A percentile compares a stretch with the other conserved stretches of the same genome.
Conservation (phyloP, 1,140 invertebrate species). For the Dysdera silvatica region DNA sequence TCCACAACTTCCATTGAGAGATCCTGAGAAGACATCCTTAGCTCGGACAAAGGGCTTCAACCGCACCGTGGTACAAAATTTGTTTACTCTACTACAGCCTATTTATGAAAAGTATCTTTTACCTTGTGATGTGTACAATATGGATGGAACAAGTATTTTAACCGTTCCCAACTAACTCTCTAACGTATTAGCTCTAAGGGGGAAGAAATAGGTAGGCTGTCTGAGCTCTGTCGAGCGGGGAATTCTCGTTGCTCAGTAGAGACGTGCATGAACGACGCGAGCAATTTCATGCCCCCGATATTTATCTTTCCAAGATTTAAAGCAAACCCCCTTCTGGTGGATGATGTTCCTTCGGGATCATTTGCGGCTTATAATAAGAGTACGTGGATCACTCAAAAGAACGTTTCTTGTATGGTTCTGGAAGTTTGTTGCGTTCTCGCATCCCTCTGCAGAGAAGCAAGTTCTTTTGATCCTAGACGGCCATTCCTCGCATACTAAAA, state of each 20-base stretch:
- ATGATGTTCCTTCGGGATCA: neutral
- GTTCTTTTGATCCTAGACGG: conserved; percentile 44
- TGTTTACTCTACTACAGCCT: no score
- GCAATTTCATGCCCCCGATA: conserved; percentile 12
- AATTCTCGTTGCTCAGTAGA: conserved; percentile 43
- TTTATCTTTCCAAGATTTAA: conserved; percentile 15
- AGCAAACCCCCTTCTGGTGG: neutral
- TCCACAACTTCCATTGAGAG: no score
- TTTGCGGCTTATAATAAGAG: conserved; percentile 12
- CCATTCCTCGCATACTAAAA: conserved; percentile 40
- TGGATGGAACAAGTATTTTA: no score
- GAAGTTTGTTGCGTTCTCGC: conserved; percentile 35
- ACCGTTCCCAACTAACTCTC: no score
- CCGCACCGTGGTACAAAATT: no score
- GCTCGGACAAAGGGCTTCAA: no score
- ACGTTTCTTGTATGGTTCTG: conserved; percentile 42
- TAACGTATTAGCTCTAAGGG: conserved; percentile 41
- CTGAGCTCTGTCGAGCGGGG: conserved; percentile 44
- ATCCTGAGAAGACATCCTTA: no score
- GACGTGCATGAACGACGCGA: conserved; percentile 7
- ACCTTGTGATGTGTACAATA: no score
- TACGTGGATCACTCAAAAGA: conserved; percentile 33
- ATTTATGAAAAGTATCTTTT: no score
- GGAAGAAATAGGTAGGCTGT: conserved; percentile 45
- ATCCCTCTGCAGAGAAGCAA: conserved; percentile 29